Conservation (phyloP, 2,113 vertebrate species). For the Brachyhypopomus occidentalis region DNA sequence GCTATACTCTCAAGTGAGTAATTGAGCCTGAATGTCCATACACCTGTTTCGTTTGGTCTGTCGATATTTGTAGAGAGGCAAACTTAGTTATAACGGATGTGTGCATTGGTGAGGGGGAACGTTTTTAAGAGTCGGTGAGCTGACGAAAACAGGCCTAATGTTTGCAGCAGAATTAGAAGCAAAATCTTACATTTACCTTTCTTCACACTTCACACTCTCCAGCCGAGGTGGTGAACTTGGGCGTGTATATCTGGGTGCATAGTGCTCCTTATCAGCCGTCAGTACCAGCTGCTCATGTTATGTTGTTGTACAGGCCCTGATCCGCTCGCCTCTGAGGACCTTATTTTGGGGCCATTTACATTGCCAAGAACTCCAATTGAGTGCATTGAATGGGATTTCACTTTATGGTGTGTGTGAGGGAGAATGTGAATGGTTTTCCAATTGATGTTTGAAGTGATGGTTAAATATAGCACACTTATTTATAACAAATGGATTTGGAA, state of each 20-base stretch:
- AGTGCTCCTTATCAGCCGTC: background rate
- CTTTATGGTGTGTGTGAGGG: conserved; percentile 1
- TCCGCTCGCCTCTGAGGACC: background rate
- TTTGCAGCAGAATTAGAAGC: no score
- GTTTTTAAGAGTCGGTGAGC: no score
- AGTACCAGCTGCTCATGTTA: background rate
- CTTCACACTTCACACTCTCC: background rate
- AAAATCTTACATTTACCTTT: no score
- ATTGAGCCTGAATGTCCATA: no score
- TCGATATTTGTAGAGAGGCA: no score
- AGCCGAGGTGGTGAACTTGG: background rate
- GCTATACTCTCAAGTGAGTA: no score
- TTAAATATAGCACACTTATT: no score
- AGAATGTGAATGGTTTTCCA: background rate
- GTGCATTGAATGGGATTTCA: conserved; percentile 6
- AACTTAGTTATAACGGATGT: no score
- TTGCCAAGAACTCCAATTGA: conserved; percentile 14
- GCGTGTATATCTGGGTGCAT: background rate
- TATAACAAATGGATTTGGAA: no score
- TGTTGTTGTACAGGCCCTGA: background rate
- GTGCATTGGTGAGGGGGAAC: no score
- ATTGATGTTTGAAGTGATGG: conserved; percentile 18
- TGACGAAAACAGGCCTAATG: no score
- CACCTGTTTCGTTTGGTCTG: no score
- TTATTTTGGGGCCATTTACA: conserved; percentile 11